A percentile compares a stretch with the other conserved stretches of the same genome.
phyloP scores from a whole-genome alignment of 2,888 invertebrate species.

The Lasiommata megera region DNA sequence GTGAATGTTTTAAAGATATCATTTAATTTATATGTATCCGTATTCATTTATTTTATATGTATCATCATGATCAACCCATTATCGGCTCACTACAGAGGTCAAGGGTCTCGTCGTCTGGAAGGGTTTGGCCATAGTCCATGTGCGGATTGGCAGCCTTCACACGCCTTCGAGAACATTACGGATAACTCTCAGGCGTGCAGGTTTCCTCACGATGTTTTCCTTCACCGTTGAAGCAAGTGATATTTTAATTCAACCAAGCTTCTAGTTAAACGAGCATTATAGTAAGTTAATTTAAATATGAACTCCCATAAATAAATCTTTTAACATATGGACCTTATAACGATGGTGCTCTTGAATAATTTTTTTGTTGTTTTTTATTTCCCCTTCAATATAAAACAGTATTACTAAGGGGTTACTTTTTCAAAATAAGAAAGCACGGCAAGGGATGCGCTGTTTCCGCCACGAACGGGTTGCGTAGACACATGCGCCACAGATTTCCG shows the following conservation, averaged over 20 bases:
- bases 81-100: too few relatives aligned
- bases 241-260: background rate
- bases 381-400: constrained; percentile 22
- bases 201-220: too few relatives aligned
- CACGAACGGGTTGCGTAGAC: constrained; percentile 65
- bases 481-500: constrained; percentile 77
- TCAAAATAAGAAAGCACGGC: constrained; percentile 51
- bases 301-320: constrained; percentile 5
- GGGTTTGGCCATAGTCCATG: too few relatives aligned
- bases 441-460: constrained; percentile 75
- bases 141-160: too few relatives aligned
- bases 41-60: too few relatives aligned
- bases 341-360: constrained; percentile 12
- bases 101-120: too few relatives aligned
- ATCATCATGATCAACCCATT: too few relatives aligned
- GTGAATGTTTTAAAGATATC: too few relatives aligned
- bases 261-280: background rate
- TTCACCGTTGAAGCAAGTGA: too few relatives aligned
- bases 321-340: constrained; percentile 10
- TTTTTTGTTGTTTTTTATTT: constrained; percentile 10
- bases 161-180: too few relatives aligned
- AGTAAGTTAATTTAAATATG: background rate
- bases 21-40: too few relatives aligned
- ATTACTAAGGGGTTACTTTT: constrained; percentile 48
- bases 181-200: too few relatives aligned